Percentiles rank a stretch among this genome's conserved stretches.
phyloP scores from a whole-genome alignment of 2,113 vertebrate species.

The Halichoeres trimaculatus region DNA sequence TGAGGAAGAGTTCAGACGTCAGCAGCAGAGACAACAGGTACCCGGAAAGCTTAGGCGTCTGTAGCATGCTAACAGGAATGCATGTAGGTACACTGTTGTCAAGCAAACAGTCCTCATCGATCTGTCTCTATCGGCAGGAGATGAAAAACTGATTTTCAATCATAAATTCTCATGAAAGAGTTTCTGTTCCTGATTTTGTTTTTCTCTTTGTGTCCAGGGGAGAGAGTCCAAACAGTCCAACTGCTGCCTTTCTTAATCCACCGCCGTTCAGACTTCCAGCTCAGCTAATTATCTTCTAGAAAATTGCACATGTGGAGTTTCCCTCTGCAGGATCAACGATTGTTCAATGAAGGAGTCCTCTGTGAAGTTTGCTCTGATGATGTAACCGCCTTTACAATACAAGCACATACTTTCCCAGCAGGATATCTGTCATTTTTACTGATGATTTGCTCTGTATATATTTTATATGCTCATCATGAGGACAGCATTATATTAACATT shows the following conservation, averaged over 20 bases:
- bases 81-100: slow-evolving; percentile 74
- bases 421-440: slow-evolving; percentile 68
- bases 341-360: slow-evolving; percentile 52
- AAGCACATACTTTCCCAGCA: slow-evolving; percentile 73
- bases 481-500: slow-evolving; percentile 67
- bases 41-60: slow-evolving; percentile 79
- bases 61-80: slow-evolving; percentile 79
- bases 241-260: slow-evolving; percentile 81
- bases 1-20: slow-evolving; percentile 91
- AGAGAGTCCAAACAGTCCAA: slow-evolving; percentile 80
- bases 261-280: slow-evolving; percentile 23
- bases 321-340: slow-evolving; percentile 46
- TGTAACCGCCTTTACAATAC: slow-evolving; percentile 60
- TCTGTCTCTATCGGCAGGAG: slow-evolving; percentile 5
- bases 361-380: slow-evolving; percentile 47
- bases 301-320: slow-evolving; percentile 52
- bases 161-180: not conserved
- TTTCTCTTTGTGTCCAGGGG: slow-evolving; percentile 58
- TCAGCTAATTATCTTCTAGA: slow-evolving; percentile 43
- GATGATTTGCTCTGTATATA: slow-evolving; percentile 79
- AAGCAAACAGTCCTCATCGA: slow-evolving; percentile 34
- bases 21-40: slow-evolving; percentile 89
- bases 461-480: slow-evolving; percentile 81
- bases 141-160: slow-evolving; percentile 11
- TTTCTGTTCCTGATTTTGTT: slow-evolving; percentile 27